These are phyloP conservation scores for Cactoblastis cactorum DNA, from an alignment of 2,888 invertebrate genomes.

Conservation along the genomic window DNA sequence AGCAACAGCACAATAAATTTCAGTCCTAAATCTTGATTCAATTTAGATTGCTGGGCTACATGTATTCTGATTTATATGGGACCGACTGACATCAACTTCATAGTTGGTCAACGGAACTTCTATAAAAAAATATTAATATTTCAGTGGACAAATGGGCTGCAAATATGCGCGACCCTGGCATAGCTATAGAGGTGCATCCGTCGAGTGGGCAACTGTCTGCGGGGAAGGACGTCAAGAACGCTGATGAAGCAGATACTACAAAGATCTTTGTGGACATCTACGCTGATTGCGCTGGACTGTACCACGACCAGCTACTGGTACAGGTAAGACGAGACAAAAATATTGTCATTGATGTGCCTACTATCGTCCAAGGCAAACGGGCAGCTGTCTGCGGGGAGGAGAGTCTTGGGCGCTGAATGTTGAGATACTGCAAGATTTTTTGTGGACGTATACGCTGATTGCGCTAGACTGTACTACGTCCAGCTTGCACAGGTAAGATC, in stretches of 20 bases:
- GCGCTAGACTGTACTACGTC: too few species aligned
- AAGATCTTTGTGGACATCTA: slow-evolving; percentile 35
- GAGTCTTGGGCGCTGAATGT: too few species aligned
- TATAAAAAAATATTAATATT: neutral
- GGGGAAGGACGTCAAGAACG: neutral
- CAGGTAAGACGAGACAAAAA: slow-evolving; percentile 30
- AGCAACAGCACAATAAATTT: too few species aligned
- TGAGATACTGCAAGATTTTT: too few species aligned
- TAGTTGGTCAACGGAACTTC: neutral
- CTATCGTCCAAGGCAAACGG: too few species aligned
- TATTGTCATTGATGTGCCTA: too few species aligned
- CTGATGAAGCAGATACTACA: slow-evolving; percentile 15
- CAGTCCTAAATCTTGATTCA: too few species aligned
- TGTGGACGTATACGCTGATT: too few species aligned
- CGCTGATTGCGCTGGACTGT: slow-evolving; percentile 60
- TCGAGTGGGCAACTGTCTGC: slow-evolving; percentile 28
- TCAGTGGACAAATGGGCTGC: slow-evolving; percentile 40
- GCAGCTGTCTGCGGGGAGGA: too few species aligned
- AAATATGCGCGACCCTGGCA: slow-evolving; percentile 35
- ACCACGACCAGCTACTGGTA: slow-evolving; percentile 53
- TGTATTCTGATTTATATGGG: too few species aligned
- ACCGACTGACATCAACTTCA: neutral
- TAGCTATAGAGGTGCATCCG: slow-evolving; percentile 36
- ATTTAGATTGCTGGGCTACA: too few species aligned
- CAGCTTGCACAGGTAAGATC: too few species aligned